Evolutionary conservation across 2,888 invertebrate species (phyloP).

Genomic region (Melinopterus prodromus): DNA sequence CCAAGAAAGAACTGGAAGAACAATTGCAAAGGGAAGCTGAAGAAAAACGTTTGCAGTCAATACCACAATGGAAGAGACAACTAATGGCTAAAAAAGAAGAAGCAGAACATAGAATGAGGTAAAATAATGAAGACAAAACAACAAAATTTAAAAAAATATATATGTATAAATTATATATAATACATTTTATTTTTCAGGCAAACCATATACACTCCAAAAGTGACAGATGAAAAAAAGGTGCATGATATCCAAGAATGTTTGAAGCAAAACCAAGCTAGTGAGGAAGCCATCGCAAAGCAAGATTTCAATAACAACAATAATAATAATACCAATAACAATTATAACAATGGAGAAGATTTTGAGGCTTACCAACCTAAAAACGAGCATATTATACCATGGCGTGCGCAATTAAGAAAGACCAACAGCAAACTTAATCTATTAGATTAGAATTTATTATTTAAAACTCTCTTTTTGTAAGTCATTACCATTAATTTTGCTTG

Average conservation of each 20-base stretch:
- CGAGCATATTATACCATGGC: constrained; percentile 81
- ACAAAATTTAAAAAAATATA: too few relatives aligned
- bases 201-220: constrained; percentile 76
- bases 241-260: constrained; percentile 56
- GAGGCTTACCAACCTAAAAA: constrained; percentile 38
- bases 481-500: constrained; percentile 10
- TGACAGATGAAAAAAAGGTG: constrained; percentile 66
- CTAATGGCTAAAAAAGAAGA: constrained; percentile 83
- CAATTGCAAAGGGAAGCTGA: constrained; percentile 85
- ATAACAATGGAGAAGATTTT: constrained; percentile 41
- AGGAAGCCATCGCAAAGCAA: constrained; percentile 47
- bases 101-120: constrained; percentile 80
- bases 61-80: constrained; percentile 95
- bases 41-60: constrained; percentile 82
- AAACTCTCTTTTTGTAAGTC: constrained; percentile 5
- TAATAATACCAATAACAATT: constrained; percentile 55
- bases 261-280: constrained; percentile 58
- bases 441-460: constrained; percentile 61
- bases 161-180: too few relatives aligned
- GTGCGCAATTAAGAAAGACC: constrained; percentile 87
- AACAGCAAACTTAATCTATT: constrained; percentile 88
- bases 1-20: constrained; percentile 89
- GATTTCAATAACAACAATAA: constrained; percentile 55
- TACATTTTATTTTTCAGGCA: constrained; percentile 60
- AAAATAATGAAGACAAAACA: constrained; percentile 48